phyloP scores from a whole-genome alignment of 2,113 vertebrate genomes.

The Lasiurus borealis region DNA sequence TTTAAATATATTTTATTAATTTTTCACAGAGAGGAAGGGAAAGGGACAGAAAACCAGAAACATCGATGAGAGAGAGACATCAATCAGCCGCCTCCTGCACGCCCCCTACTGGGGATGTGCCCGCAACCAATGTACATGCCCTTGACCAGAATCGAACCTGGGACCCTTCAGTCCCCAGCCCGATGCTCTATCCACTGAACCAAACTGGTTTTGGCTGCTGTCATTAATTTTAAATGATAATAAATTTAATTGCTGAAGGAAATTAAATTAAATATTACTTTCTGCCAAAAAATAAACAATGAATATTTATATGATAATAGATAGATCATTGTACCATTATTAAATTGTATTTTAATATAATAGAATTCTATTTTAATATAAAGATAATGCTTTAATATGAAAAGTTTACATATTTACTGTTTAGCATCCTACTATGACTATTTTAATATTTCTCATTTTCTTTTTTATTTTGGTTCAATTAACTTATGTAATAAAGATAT shows the following conservation, averaged over 20 bases:
- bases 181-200: too few relatives aligned
- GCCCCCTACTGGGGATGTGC: too few relatives aligned
- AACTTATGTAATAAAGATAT: too few relatives aligned
- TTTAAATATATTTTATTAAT: background rate
- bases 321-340: background rate
- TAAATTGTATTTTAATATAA: too few relatives aligned
- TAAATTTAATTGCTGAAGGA: background rate
- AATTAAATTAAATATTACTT: conserved; percentile 12
- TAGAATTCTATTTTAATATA: background rate
- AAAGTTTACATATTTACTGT: background rate
- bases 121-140: too few relatives aligned
- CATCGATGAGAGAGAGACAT: too few relatives aligned
- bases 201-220: background rate
- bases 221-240: background rate
- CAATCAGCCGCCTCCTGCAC: too few relatives aligned
- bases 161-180: too few relatives aligned
- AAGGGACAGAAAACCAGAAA: too few relatives aligned
- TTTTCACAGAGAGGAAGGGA: too few relatives aligned
- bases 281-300: background rate
- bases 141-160: too few relatives aligned
- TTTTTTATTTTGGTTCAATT: background rate
- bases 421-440: background rate
- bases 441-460: background rate
- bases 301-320: background rate
- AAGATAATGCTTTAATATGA: background rate